Conservation (phyloP, 1,140 invertebrate species). For the Triops cancriformis region DNA sequence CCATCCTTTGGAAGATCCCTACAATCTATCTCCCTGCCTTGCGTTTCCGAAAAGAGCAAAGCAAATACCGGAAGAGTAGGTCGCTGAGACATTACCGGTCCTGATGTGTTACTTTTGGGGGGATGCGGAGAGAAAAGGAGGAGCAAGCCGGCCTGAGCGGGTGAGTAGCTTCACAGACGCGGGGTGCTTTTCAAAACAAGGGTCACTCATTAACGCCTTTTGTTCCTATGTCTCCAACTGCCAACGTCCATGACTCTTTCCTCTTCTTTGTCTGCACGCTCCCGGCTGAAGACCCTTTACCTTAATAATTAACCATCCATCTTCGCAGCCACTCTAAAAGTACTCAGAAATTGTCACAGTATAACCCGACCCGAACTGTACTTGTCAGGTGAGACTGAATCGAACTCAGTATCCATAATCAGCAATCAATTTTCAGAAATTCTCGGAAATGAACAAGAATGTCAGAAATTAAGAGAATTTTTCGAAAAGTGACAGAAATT, state of each 20-base stretch:
- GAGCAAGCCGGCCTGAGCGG: too few relatives aligned
- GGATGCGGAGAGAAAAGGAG: neutral
- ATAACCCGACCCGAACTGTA: neutral
- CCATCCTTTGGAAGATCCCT: neutral
- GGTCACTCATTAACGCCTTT: conserved; percentile 10
- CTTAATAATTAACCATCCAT: neutral
- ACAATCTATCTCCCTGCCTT: neutral
- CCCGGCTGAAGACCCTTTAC: neutral
- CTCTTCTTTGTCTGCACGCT: neutral
- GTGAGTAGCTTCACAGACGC: neutral
- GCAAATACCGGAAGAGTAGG: conserved; percentile 9
- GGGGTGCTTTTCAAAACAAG: conserved; percentile 9
- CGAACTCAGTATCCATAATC: too few relatives aligned
- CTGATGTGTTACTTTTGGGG: neutral
- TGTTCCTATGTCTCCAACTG: neutral
- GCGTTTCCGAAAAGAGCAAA: neutral
- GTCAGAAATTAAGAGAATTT: too few relatives aligned
- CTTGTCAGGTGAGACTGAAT: too few relatives aligned
- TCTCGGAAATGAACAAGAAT: too few relatives aligned
- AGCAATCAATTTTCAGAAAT: too few relatives aligned
- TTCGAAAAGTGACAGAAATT: too few relatives aligned
- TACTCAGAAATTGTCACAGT: neutral
- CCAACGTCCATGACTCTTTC: conserved; percentile 4
- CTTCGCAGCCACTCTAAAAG: neutral
- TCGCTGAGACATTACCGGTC: conserved; percentile 7